A percentile compares a stretch with the other conserved stretches of the same genome.
Conservation (phyloP, 2,888 invertebrate species). For the Leptopilina drosophilae region DNA sequence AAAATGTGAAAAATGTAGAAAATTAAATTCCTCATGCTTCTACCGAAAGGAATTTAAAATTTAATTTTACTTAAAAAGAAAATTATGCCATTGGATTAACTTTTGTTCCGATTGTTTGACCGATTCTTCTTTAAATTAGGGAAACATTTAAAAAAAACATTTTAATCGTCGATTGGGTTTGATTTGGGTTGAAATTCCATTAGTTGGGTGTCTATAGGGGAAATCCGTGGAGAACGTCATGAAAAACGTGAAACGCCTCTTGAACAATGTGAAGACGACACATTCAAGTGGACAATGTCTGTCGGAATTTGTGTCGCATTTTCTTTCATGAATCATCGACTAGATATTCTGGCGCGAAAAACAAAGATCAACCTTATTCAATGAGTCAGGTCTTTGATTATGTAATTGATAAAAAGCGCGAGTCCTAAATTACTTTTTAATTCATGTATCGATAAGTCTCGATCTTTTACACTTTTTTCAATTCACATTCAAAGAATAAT, state of each 20-base stretch:
- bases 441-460: no score
- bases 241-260: conserved; percentile 3
- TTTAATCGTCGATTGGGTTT: conserved; percentile 13
- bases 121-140: no score
- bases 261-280: conserved; percentile 7
- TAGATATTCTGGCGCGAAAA: conserved; percentile 30
- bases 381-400: conserved; percentile 10
- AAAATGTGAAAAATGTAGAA: no score
- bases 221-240: conserved; percentile 24
- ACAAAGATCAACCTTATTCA: conserved; percentile 27
- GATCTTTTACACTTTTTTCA: no score
- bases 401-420: conserved; percentile 18
- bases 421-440: no score
- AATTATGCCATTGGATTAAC: no score
- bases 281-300: conserved; percentile 18
- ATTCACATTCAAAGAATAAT: no score
- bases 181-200: conserved; percentile 5
- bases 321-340: conserved; percentile 34
- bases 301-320: conserved; percentile 38
- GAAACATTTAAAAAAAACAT: no score
- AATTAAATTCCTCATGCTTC: no score
- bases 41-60: no score
- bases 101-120: no score
- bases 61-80: no score
- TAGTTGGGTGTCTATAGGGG: not conserved